Evolutionary conservation across 1,140 invertebrate genomes (phyloP), one percentile per base, ranked within the genome.

Genomic region (Zaprionus inermis): DNA sequence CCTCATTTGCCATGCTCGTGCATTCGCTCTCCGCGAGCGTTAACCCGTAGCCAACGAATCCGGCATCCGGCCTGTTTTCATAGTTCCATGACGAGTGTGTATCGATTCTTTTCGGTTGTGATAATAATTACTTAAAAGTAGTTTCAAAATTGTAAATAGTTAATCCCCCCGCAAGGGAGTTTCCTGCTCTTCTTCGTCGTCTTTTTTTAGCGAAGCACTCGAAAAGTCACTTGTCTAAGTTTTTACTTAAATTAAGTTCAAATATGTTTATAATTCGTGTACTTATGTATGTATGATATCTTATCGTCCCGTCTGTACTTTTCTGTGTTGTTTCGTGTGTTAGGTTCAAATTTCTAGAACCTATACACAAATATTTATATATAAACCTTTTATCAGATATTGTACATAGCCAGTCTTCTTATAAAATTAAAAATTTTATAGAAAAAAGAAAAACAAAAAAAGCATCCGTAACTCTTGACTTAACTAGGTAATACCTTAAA

Each of bases 1-100:
- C 92, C 56, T 94, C 93, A 72, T 95, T 95, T 76, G 92, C 94
- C 61, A 92, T 95, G 76, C 78, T 95, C 64, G 92, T 92, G 32
- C 91, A 92, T 63, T 89, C 90, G 12, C 61, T 86, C 10, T 49
- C 75, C 5, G 58, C 61, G 0, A 55, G 55, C 10, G 59, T 74
- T 16, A 78, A 82, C 11, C 69, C 78, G 32, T 60, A 61, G 49
- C 66, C n/a, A 22, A 51, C 4, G 9, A 49, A 10, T 2, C 28
- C 18, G 24, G 7, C 22, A n/a, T 18, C 9, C 24, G 18, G 18
- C 30, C 16, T 9, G 16, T 10, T 20, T n/a, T 22, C 24, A 24
- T 3, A 28, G n/a, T 68, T 55, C 52, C 59, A 72, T 75, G 72
- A 76, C 49, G 38, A 30, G 57, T 55, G 46, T 14, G 14, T 20